Base-by-base conservation (phyloP, 1,140 invertebrate species). In the Bathynomus jamesi region DNA sequence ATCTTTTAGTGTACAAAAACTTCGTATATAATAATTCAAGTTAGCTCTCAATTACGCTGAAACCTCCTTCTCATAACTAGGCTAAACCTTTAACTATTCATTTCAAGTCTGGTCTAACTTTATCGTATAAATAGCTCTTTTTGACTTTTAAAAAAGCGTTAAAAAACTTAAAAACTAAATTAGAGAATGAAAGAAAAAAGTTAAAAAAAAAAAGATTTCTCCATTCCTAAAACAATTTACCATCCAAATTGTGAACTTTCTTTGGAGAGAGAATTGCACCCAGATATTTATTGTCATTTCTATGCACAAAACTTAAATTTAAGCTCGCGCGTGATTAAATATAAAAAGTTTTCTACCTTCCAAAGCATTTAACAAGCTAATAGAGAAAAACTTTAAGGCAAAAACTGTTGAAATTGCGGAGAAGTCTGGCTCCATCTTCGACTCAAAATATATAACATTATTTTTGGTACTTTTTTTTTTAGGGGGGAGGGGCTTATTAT, bases 221-320 rank as follows among this genome's bases (percentile, higher is more conserved):
- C 21, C 40, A 53, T 53, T 53, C 21, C 40, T 53, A 53, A 53
- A 53, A 53, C 40, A 53, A 53, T 53, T 53, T 53, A 53, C 11
- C 40, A 53, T 53, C 40, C 40, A 21, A 53, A 53, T 21, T 53
- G 40, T 53, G 40, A 5, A 53, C 40, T 53, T 53, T 53, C 40
- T 53, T 53, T 53, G 21, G 13, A 53, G 13, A 21, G 32, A 17
- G 40, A 53, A 53, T 53, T 53, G 40, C 40, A 53, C 40, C 40
- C 13, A 17, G 40, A 53, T 53, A 53, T 53, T 53, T 53, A 53
- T 53, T 53, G 40, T 53, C 40, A 53, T 53, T 53, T 53, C 40
- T 53, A 53, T 53, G 40, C 40, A 53, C 40, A 53, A 53, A 53
- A 53, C 40, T 53, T 53, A 53, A 53, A 53, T 53, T 53, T 53